phyloP scores from a whole-genome alignment of 2,113 vertebrate species.

The Arothron firmamentum region DNA sequence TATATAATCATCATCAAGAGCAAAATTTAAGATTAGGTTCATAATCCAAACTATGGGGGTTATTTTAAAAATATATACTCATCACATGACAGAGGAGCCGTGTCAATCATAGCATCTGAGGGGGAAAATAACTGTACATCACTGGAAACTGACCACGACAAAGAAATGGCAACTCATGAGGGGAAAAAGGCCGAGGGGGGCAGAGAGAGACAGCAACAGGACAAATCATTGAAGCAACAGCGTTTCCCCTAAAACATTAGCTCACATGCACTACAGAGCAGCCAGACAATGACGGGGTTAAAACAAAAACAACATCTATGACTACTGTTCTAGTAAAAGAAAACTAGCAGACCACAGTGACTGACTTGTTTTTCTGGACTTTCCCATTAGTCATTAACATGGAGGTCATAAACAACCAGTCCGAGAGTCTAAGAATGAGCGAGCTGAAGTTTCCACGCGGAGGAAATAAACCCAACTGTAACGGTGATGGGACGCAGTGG shows the following conservation, averaged over 20 bases:
- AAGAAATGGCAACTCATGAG: constrained; percentile 54
- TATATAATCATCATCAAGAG: constrained; percentile 51
- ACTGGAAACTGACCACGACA: constrained; percentile 71
- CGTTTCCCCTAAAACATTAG: constrained; percentile 49
- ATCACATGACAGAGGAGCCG: constrained; percentile 69
- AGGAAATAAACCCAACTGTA: constrained; percentile 35
- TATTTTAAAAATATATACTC: constrained; percentile 74
- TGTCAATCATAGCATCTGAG: constrained; percentile 67
- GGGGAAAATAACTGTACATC: constrained; percentile 62
- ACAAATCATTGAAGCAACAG: constrained; percentile 49
- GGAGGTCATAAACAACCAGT: constrained; percentile 32
- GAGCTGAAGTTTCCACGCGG: constrained; percentile 48
- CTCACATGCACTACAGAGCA: constrained; percentile 69
- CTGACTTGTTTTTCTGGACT: constrained; percentile 26
- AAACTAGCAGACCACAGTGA: constrained; percentile 46
- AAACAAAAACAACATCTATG: constrained; percentile 37
- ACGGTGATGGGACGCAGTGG: constrained; percentile 44
- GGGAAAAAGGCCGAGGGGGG: constrained; percentile 18
- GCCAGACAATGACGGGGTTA: constrained; percentile 42
- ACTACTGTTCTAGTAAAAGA: constrained; percentile 44
- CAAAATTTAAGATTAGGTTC: constrained; percentile 67
- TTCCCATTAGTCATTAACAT: constrained; percentile 41
- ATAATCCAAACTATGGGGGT: constrained; percentile 69
- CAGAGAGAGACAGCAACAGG: constrained; percentile 42
- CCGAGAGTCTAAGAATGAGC: constrained; percentile 20